Evolutionary conservation across 2,797 vertebrate species (phyloP).

Genomic region (Lutjanus campechanus): DNA sequence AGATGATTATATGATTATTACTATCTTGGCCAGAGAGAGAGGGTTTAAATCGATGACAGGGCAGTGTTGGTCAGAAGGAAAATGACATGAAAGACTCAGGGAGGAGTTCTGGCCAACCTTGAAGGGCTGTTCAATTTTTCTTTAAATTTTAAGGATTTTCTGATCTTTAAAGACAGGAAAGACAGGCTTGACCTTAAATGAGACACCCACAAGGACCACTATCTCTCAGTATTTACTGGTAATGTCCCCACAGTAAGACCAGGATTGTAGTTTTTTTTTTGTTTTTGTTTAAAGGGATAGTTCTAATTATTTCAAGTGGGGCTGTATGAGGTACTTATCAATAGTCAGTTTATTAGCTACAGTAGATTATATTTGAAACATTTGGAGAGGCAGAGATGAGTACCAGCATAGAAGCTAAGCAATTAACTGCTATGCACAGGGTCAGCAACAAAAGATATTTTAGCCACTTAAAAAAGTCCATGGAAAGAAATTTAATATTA

Average conservation of each 20-base stretch:
- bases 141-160: constrained; percentile 60
- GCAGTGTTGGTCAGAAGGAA: constrained; percentile 69
- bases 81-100: constrained; percentile 67
- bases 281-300: constrained; percentile 14
- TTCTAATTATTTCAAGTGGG: too few relatives aligned
- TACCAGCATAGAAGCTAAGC: too few relatives aligned
- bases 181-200: constrained; percentile 39
- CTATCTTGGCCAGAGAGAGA: constrained; percentile 47
- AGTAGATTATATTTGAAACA: too few relatives aligned
- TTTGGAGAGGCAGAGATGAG: too few relatives aligned
- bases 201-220: constrained; percentile 32
- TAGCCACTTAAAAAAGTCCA: too few relatives aligned
- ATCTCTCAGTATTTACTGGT: constrained; percentile 39
- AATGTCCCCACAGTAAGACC: constrained; percentile 29
- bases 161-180: constrained; percentile 62
- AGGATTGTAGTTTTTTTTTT: constrained; percentile 6
- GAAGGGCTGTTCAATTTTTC: constrained; percentile 54
- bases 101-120: constrained; percentile 63
- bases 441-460: too few relatives aligned
- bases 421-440: too few relatives aligned
- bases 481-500: too few relatives aligned
- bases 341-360: too few relatives aligned
- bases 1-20: constrained; percentile 78
- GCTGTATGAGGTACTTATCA: too few relatives aligned
- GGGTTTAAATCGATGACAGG: constrained; percentile 58